Conservation (phyloP, 2,888 invertebrate genomes). For the Zele albiditarsus region DNA sequence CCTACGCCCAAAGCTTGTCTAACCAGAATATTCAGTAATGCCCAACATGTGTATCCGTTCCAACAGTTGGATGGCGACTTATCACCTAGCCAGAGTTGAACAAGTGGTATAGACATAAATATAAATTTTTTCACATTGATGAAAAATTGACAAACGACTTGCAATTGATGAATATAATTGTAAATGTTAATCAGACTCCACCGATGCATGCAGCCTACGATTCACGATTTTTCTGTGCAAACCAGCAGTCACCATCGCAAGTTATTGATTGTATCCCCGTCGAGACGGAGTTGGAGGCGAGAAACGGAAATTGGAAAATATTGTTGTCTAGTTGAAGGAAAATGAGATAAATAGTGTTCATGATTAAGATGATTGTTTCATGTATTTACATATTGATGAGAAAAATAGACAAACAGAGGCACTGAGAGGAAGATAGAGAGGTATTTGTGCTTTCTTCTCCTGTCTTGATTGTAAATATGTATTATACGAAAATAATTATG, state of each 20-base stretch:
- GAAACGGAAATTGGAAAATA: conserved; percentile 54
- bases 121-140: no score
- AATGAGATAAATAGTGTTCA: no score
- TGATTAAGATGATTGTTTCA: no score
- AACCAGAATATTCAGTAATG: conserved; percentile 48
- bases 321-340: conserved; percentile 55
- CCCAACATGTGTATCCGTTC: conserved; percentile 51
- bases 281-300: conserved; percentile 26
- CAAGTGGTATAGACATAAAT: conserved; percentile 56
- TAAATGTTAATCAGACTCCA: background rate
- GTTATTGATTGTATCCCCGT: background rate
- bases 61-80: conserved; percentile 52
- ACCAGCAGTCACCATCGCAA: background rate
- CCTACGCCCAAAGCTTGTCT: conserved; percentile 46
- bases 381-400: no score
- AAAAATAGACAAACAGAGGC: no score
- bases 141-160: no score
- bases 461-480: background rate
- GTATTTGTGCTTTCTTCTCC: no score
- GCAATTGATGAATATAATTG: background rate
- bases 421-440: no score
- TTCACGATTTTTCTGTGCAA: background rate
- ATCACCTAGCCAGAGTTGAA: conserved; percentile 53
- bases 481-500: conserved; percentile 9
- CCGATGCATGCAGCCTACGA: background rate